Percentiles rank a stretch among this genome's conserved stretches.
Conservation (phyloP, 2,888 invertebrate genomes). For the Euzetes globulus region DNA sequence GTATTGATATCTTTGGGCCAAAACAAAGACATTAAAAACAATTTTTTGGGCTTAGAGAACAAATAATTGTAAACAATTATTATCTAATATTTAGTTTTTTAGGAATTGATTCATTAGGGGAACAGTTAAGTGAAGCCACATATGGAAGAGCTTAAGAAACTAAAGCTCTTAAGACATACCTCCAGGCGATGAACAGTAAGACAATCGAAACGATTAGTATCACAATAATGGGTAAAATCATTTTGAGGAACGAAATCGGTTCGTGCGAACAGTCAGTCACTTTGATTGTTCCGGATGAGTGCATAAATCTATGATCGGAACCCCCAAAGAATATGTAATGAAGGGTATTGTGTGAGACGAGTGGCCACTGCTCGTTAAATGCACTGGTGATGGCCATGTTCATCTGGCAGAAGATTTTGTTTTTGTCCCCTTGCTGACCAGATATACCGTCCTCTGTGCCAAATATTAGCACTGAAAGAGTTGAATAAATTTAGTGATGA, state of each 20-base stretch:
- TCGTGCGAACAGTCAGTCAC: neutral
- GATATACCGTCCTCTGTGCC: neutral
- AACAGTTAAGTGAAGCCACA: neutral
- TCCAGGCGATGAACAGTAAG: neutral
- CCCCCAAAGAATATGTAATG: conserved; percentile 23
- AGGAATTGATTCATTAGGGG: too few relatives aligned
- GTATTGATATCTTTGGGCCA: neutral
- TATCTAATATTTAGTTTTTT: too few relatives aligned
- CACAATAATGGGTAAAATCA: neutral
- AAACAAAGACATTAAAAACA: neutral
- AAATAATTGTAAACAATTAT: too few relatives aligned
- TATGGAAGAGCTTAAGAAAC: neutral
- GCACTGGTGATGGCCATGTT: conserved; percentile 19
- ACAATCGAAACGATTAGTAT: neutral
- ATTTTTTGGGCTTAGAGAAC: too few relatives aligned
- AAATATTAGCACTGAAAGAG: conserved; percentile 19
- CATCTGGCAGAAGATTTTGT: conserved; percentile 19
- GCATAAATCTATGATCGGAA: neutral
- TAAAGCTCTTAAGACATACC: too few relatives aligned
- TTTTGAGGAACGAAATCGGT: neutral
- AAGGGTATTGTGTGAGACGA: conserved; percentile 3
- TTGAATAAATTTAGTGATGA: too few relatives aligned
- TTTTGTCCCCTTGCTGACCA: neutral
- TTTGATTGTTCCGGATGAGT: neutral
- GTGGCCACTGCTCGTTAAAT: conserved; percentile 25